Base-by-base conservation (phyloP, 2,888 invertebrate genomes). In the Pristionchus entomophagus region DNA sequence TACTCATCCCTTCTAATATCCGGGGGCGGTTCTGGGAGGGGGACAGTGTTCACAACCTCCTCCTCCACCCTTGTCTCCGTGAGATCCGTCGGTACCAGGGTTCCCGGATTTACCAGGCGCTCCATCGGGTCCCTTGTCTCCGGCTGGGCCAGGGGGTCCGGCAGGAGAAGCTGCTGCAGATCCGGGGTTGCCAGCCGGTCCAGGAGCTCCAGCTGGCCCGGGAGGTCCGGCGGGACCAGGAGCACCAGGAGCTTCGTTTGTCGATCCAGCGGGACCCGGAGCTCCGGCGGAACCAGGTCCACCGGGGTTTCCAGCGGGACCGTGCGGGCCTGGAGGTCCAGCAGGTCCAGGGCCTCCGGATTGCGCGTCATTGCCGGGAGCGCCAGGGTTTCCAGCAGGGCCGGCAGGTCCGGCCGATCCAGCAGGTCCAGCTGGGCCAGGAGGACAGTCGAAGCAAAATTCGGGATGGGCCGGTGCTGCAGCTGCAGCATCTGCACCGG, bases 361-460 rank as follows among this genome's bases (percentile, higher is more conserved):
- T 17, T 56, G 56, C 19, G 12, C 56, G 56, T 56, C 56, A 22
- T 56, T 17, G 8, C 56, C 56, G 56, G 56, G 56, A 22, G 56
- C n/a, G 19, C 56, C 56, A 22, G 56, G 22, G 12, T 56, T 4
- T 22, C 56, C 56, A 22, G 10, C 22, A 22, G 5, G n/a, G 5
- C 56, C 56, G n/a, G 17, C 14, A 22, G 4, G 10, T 22, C 56
- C 56, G 22, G 56, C 22, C 12, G 17, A 5, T 56, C 56, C 56
- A n/a, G 56, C 10, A 22, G 22, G n/a, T 56, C 56, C 83, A 45
- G 83, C 83, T 10, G 83, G 83, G 22, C 83, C 83, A 14, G 86
- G 86, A 12, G 62, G 77, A 49, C 78, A 80, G 22, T 80, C 80
- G 86, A 62, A 62, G 86, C 78, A 80, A 80, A 86, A 80, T 2